Conservation (phyloP, 2,888 invertebrate genomes). For the Dorcus parallelipipedus region DNA sequence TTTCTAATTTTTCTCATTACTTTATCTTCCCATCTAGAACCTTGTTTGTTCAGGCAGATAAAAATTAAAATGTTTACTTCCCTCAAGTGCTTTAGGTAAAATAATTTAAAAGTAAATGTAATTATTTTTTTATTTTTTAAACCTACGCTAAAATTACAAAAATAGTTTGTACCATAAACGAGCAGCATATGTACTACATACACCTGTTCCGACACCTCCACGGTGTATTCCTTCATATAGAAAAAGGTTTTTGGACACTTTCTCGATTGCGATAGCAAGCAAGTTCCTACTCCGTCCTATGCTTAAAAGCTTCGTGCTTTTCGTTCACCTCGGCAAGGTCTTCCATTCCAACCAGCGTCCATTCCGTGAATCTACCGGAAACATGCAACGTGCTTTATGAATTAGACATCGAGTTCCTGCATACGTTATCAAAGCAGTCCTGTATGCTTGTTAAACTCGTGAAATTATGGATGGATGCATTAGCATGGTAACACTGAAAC, state of each 20-base stretch:
- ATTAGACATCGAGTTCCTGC: constrained; percentile 14
- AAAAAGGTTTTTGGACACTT: too few species aligned
- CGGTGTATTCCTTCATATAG: too few species aligned
- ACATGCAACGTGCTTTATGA: constrained; percentile 36
- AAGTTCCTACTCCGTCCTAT: too few species aligned
- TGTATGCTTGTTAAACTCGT: background rate
- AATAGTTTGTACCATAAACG: background rate
- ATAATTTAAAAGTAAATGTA: too few species aligned
- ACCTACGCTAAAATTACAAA: too few species aligned
- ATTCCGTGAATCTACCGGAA: constrained; percentile 39
- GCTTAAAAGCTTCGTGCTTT: background rate
- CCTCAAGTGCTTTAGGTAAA: too few species aligned
- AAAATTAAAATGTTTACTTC: too few species aligned
- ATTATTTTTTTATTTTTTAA: too few species aligned
- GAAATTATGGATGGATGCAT: background rate
- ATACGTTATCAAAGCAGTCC: background rate
- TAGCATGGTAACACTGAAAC: too few species aligned
- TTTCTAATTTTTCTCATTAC: too few species aligned
- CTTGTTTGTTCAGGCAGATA: too few species aligned
- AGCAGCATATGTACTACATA: background rate
- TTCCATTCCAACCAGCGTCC: constrained; percentile 40
- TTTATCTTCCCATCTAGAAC: too few species aligned
- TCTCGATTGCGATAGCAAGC: background rate
- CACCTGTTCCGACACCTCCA: background rate
- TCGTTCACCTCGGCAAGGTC: constrained; percentile 24